A percentile compares a stretch with the other conserved stretches of the same genome.
Evolutionary conservation across 2,113 vertebrate species (phyloP).

Genomic region (Tyto alba): DNA sequence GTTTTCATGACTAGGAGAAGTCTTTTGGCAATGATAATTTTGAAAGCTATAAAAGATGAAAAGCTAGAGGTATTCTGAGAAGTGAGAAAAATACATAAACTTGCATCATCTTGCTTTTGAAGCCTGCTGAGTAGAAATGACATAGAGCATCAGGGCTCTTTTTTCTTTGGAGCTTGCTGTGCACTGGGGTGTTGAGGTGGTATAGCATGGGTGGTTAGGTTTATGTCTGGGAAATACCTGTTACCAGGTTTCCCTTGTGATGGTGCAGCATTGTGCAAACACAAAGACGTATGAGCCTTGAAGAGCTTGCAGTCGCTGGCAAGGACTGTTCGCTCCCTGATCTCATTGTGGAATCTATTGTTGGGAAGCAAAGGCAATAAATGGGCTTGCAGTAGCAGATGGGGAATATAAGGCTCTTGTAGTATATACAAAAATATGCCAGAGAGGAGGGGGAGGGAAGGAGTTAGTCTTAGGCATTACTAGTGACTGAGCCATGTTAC

Average conservation of each 20-base stretch:
- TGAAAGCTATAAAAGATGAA: not conserved
- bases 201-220: not conserved
- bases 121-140: not conserved
- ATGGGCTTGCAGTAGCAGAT: not conserved
- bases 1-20: not conserved
- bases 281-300: not conserved
- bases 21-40: not conserved
- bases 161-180: not conserved
- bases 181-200: accelerated
- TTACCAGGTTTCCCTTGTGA: not conserved
- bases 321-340: not conserved
- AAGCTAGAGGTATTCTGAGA: not conserved
- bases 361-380: not conserved
- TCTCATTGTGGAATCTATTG: not conserved
- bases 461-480: not conserved
- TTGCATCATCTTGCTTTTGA: not conserved
- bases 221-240: not conserved
- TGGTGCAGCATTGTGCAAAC: not conserved
- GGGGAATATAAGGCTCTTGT: not conserved
- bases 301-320: not conserved
- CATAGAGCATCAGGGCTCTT: not conserved
- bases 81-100: not conserved
- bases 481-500: not conserved
- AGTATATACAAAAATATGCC: not conserved
- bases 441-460: not conserved